These are phyloP conservation scores for Actinostola sp. DNA, from an alignment of 92 coral and sea anemone species.

Conservation along the genomic window DNA sequence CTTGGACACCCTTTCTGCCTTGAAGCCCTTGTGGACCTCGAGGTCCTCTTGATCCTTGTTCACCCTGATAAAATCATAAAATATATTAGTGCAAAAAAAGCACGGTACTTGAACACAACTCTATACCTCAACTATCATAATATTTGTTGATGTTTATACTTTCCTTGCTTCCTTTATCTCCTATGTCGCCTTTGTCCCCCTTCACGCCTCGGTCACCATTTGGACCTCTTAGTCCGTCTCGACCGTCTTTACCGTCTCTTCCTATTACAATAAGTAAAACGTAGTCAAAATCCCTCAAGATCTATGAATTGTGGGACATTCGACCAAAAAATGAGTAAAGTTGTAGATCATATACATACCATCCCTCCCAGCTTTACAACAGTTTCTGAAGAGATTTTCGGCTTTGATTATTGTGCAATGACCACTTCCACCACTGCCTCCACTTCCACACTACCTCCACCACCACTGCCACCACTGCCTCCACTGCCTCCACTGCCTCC, in stretches of 20 bases:
- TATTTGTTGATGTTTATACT: not conserved
- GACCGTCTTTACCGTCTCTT: conserved; percentile 13
- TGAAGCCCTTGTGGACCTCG: conserved; percentile 17
- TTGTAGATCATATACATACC: not conserved
- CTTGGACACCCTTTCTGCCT: not conserved
- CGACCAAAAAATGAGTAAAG: not conserved
- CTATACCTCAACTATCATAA: not conserved
- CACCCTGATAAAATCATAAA: not conserved
- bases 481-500: conserved; percentile 4
- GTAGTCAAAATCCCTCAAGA: too few species aligned
- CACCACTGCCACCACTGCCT: conserved; percentile 3
- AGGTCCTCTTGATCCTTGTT: conserved; percentile 12
- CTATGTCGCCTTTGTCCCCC: conserved; percentile 1
- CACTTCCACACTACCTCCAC: conserved; percentile 9
- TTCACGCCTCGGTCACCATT: conserved; percentile 10
- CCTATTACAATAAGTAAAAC: not conserved
- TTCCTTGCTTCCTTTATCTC: conserved; percentile 23
- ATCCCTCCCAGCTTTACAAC: conserved; percentile 10
- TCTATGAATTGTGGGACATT: not conserved
- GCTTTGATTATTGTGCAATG: not conserved
- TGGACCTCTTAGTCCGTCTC: conserved; percentile 13
- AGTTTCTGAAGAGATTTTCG: not conserved
- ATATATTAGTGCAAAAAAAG: not conserved
- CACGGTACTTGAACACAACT: not conserved
- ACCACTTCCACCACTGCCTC: conserved; percentile 1